Base-by-base conservation (phyloP, 2,888 invertebrate species). In the Harmothoe impar region DNA sequence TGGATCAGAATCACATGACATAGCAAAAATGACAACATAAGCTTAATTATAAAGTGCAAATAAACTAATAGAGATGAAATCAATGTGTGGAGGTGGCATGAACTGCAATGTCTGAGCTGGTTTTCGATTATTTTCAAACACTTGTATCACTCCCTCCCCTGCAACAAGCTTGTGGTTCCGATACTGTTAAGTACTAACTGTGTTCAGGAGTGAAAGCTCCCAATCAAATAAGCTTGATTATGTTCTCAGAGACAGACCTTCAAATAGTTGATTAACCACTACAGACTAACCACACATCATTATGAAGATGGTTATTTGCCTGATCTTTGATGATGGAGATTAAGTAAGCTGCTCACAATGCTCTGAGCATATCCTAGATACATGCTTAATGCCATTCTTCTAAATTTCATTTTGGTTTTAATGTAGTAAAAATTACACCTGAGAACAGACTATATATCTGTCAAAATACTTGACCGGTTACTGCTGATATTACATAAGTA, bases 181-280 rank as follows among this genome's bases (percentile, higher is more conserved):
- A 3, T 72, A 29, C 29, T 43, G 43, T 10, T 43, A 43, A 10
- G 10, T 43, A 43, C 5, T 43, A 3, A 10, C 10, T 10, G 43
- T 43, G 10, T 43, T 43, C 10, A 7, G 5, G 43, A 43, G 10
- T 43, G 72, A 3, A 17, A 72, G n/a, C 29, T 7, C 0, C 25
- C 25, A 15, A 29, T 62, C 29, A 29, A 72, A 72, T 29, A n/a
- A 72, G 72, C 72, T 25, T 72, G 72, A 72, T 72, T 72, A 72
- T 72, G 29, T 3, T 15, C 72, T n/a, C n/a, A 29, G 72, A 3
- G 25, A 29, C 1, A 29, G 72, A 62, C 62, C 62, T 62, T 62
- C 15, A n/a, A 17, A 29, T 17, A 72, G 0, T 72, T 12, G 29
- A 72, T 72, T 72, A 72, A 72, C 72, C 25, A 15, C 7, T 72